phyloP scores from a whole-genome alignment of 2,888 invertebrate species.

The Oxystoma pomonae region DNA sequence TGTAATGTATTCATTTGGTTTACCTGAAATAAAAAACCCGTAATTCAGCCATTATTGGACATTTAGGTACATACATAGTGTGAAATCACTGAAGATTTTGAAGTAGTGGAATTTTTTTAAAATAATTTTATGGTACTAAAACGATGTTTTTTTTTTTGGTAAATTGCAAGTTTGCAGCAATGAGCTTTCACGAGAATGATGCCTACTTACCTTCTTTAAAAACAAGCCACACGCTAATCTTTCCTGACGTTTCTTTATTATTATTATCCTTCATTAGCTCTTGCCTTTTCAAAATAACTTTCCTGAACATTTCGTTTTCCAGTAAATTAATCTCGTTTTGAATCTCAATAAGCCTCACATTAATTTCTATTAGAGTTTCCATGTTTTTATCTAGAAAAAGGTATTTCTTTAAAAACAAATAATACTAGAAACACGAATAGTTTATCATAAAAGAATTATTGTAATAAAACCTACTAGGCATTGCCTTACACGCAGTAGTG shows the following conservation, averaged over 20 bases:
- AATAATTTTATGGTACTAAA: too few species aligned
- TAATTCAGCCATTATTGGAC: too few species aligned
- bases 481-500: too few species aligned
- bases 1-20: conserved; percentile 48
- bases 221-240: conserved; percentile 44
- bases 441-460: conserved; percentile 2
- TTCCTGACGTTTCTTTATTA: conserved; percentile 1
- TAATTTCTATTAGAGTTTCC: conserved; percentile 52
- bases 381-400: conserved; percentile 36
- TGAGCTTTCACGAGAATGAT: too few species aligned
- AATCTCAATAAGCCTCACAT: conserved; percentile 55
- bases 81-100: too few species aligned
- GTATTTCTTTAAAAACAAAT: conserved; percentile 26
- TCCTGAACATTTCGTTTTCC: conserved; percentile 56
- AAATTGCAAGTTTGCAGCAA: too few species aligned
- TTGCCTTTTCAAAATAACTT: conserved; percentile 43
- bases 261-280: conserved; percentile 23
- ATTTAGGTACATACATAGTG: too few species aligned
- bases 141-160: too few species aligned
- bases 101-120: too few species aligned
- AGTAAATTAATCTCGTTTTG: conserved; percentile 56
- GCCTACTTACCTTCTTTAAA: conserved; percentile 46
- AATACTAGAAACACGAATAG: conserved; percentile 31
- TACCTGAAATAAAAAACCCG: conserved; percentile 18
- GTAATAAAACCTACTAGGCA: too few species aligned